These are phyloP conservation scores for Pristionchus entomophagus DNA, from an alignment of 2,888 invertebrate genomes.

Conservation along the genomic window DNA sequence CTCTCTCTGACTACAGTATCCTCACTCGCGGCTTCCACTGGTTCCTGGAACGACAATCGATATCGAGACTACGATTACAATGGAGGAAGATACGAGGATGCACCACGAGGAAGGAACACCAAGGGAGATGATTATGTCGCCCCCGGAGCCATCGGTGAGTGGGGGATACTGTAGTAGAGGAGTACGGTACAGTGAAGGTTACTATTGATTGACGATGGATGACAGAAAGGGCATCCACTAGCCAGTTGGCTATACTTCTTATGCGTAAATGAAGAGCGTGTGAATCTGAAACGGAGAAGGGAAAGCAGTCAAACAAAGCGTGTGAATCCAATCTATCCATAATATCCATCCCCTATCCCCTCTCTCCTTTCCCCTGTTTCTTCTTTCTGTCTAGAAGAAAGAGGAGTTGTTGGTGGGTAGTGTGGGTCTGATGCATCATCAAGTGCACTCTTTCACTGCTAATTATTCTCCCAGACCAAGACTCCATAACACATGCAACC, in stretches of 20 bases:
- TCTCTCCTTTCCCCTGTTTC: no score
- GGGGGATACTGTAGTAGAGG: no score
- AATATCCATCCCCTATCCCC: no score
- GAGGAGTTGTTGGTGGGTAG: no score
- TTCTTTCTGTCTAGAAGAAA: no score
- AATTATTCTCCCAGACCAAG: no score
- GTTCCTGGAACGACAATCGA: conserved; percentile 18
- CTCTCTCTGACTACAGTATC: conserved; percentile 29
- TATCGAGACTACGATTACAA: not conserved
- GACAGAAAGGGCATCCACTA: not conserved
- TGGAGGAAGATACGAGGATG: not conserved
- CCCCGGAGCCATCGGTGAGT: not conserved
- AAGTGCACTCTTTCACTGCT: no score
- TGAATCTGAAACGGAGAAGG: conserved; percentile 24
- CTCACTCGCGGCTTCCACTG: not conserved
- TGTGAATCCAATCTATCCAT: conserved; percentile 7
- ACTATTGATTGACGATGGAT: not conserved
- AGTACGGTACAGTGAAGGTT: not conserved
- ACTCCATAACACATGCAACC: no score
- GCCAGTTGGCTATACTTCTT: conserved; percentile 2
- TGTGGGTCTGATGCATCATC: no score
- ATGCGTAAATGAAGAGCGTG: conserved; percentile 41
- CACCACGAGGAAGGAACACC: not conserved
- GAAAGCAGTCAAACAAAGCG: conserved; percentile 34
- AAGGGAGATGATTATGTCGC: not conserved